Evolutionary conservation across 2,797 vertebrate genomes (phyloP), one percentile per base, ranked within the genome.

Genomic region (Enteromius unitaeniatus): DNA sequence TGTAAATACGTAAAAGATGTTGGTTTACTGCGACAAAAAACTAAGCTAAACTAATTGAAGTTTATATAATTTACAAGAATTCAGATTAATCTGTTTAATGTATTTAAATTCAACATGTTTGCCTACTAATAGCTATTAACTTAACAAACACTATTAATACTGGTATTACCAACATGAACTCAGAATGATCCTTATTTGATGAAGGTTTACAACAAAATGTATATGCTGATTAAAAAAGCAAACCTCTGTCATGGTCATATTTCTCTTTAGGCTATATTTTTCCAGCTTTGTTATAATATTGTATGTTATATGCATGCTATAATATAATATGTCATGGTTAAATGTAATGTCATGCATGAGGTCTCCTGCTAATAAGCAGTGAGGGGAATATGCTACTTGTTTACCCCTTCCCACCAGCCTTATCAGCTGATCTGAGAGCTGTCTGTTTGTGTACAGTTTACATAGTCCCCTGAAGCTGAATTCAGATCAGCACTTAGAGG

Each of bases 401-500:
- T 83, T 78, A 78, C 82, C 69, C 49, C 74, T n/a, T 34, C 3
- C 69, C 55, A 34, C 6, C 55, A 13, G 23, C 23, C 11, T 53
- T 17, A 42, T 28, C 45, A 69, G 53, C 82, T 84, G 75, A 78
- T 49, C 51, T 42, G 28, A 68, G 65, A 84, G 37, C 75, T 70
- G 82, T 40, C 7, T 67, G 73, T 77, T 28, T 42, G 64, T 68
- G 34, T 40, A 34, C 62, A 19, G n/a, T 53, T 74, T 19, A 40
- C 72, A 64, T 9, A 62, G 11, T 53, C 31, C 31, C 47, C 47
- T 15, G 47, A 42, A 68, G 72, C 81, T 83, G 72, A 76, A 83
- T 76, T 55, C 72, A 83, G 81, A 83, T 76, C 81, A 68, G 72
- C 81, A 40, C 45, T 76, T 15, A 70, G 15, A 64, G 83, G 13